A percentile compares a stretch with the other conserved stretches of the same genome.
Conservation (phyloP, 2,113 vertebrate genomes). For the Gallinago undulata region DNA sequence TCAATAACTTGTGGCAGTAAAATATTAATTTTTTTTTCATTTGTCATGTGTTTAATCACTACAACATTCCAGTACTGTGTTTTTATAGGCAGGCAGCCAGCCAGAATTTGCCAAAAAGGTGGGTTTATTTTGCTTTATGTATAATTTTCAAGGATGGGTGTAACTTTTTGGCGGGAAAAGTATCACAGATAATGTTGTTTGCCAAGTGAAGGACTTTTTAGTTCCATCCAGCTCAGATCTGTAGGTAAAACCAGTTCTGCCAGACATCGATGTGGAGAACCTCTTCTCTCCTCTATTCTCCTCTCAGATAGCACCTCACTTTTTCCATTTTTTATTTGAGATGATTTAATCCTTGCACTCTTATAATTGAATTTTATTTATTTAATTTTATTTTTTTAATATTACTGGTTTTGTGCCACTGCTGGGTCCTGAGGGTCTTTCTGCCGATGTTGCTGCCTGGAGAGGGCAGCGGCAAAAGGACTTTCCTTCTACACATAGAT, state of each 20-base stretch:
- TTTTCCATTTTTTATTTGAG: not conserved
- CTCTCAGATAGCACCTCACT: fast-evolving
- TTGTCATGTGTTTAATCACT: not conserved
- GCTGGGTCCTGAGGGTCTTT: not conserved
- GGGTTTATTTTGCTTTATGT: fast-evolving
- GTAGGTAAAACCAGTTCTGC: not conserved
- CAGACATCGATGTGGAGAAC: fast-evolving
- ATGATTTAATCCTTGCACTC: not conserved
- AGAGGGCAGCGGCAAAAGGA: not conserved
- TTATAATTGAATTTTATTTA: fast-evolving
- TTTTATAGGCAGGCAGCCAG: fast-evolving
- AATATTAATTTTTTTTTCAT: not conserved
- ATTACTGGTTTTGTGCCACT: not conserved
- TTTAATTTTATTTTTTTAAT: no score
- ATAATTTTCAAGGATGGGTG: not conserved
- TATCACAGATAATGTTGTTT: not conserved
- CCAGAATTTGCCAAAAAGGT: not conserved
- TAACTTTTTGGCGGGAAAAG: not conserved
- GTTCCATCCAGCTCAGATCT: not conserved
- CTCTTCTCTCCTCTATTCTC: not conserved
- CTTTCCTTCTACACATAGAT: not conserved
- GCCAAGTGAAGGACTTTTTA: not conserved
- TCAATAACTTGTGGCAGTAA: not conserved
- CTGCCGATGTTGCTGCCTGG: not conserved
- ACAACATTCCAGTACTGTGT: not conserved